Conservation (phyloP, 2,888 invertebrate species). For the Ditula angustiorana region DNA sequence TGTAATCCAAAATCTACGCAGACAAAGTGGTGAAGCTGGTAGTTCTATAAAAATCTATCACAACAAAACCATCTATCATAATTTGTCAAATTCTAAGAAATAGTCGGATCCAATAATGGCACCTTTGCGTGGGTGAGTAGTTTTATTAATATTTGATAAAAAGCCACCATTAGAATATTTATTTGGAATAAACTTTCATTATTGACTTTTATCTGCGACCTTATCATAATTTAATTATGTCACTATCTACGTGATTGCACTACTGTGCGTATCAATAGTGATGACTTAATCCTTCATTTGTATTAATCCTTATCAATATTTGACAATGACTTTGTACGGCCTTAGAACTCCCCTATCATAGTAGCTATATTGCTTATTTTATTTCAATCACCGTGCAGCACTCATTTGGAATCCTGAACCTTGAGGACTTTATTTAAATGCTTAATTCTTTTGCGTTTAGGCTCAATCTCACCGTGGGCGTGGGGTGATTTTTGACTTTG, state of each 20-base stretch:
- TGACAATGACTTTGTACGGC: background rate
- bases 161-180: background rate
- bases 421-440: no score
- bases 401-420: no score
- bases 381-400: no score
- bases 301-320: constrained; percentile 3
- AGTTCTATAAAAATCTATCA: no score
- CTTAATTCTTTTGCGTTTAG: no score
- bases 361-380: background rate
- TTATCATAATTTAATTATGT: constrained; percentile 17
- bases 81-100: background rate
- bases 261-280: constrained; percentile 1
- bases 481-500: no score
- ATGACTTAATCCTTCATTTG: background rate
- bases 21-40: no score
- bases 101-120: background rate
- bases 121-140: background rate
- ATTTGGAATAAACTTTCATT: constrained; percentile 1
- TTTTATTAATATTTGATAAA: background rate
- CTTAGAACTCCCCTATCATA: background rate
- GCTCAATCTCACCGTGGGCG: no score
- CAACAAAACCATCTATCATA: no score
- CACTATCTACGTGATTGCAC: constrained; percentile 11
- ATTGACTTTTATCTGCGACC: background rate
- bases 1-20: no score